A percentile compares a stretch with the other conserved stretches of the same genome.
Conservation (phyloP, 2,797 vertebrate genomes). For the Megaceryle alcyon region DNA sequence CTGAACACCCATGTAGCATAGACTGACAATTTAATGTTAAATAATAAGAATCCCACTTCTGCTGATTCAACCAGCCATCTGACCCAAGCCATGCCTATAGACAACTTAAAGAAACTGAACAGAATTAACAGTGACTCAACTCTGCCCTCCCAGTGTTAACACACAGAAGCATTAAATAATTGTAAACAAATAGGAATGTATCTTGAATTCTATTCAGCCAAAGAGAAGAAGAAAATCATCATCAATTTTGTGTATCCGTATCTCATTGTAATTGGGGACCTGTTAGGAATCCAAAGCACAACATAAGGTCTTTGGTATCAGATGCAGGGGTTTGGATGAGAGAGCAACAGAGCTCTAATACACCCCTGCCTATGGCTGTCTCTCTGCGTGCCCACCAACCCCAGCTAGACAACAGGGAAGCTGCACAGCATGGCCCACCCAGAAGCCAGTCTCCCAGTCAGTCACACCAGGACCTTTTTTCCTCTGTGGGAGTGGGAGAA, state of each 20-base stretch:
- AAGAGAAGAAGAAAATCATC: neutral
- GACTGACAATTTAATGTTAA: neutral
- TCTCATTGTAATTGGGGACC: neutral
- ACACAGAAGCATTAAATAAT: neutral
- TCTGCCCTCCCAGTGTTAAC: neutral
- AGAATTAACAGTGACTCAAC: neutral
- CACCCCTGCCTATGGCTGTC: neutral
- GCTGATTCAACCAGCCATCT: rapidly evolving
- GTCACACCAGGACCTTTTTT: neutral
- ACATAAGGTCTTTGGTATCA: neutral
- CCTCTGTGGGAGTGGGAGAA: neutral
- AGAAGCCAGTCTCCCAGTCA: neutral
- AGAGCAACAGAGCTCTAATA: neutral
- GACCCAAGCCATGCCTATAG: neutral
- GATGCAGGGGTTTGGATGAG: neutral
- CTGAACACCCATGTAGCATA: neutral
- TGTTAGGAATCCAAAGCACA: neutral
- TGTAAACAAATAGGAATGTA: neutral
- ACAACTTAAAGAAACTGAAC: neutral
- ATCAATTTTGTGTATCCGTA: neutral
- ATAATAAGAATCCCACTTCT: neutral
- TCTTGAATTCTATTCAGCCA: neutral
- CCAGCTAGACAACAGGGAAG: neutral
- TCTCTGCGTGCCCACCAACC: neutral
- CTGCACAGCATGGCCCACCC: neutral